Conservation (phyloP, 2,797 vertebrate genomes). For the Dicrostonyx torquatus region DNA sequence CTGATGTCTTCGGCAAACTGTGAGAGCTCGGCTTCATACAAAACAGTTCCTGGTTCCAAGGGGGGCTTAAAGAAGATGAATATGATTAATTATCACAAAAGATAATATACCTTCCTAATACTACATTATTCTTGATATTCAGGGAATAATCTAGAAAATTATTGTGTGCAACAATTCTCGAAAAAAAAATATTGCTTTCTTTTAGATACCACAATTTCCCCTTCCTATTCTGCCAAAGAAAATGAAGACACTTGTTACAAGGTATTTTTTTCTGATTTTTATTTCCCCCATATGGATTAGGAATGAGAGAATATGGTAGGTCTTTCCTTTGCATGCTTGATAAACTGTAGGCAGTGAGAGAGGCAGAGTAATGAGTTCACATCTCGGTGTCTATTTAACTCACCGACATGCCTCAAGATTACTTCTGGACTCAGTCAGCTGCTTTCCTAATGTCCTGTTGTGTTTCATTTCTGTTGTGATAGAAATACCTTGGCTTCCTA, state of each 20-base stretch:
- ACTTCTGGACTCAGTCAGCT: background rate
- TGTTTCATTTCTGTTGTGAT: background rate
- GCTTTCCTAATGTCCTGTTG: background rate
- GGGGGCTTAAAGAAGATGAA: conserved; percentile 84
- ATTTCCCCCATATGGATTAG: background rate
- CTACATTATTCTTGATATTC: background rate
- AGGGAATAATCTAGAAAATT: background rate
- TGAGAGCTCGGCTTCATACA: conserved; percentile 89
- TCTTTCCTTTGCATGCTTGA: background rate
- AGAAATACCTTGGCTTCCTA: background rate
- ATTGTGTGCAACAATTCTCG: background rate
- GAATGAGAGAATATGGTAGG: background rate
- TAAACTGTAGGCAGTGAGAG: background rate
- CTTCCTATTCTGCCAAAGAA: background rate
- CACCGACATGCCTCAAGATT: background rate
- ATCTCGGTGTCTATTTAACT: background rate
- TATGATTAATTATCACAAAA: background rate
- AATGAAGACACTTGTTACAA: background rate
- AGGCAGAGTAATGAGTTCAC: background rate
- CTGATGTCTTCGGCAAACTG: conserved; percentile 90
- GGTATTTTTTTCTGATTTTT: background rate
- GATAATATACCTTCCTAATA: background rate
- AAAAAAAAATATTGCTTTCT: background rate
- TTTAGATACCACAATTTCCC: background rate
- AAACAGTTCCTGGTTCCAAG: conserved; percentile 80